phyloP scores from a whole-genome alignment of 1,140 invertebrate genomes.

The Copidosoma floridanum region DNA sequence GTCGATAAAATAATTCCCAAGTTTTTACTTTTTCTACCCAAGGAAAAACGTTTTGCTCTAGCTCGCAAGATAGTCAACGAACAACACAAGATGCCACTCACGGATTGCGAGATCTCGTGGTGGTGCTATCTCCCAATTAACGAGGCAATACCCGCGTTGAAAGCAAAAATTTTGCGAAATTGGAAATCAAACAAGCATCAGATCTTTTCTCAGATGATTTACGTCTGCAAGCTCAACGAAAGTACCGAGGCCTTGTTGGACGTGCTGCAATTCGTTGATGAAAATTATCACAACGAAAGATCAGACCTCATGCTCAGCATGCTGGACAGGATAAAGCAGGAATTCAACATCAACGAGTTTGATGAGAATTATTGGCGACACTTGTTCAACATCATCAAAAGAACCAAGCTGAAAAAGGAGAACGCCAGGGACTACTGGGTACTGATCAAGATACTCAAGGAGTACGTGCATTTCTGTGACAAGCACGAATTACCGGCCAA shows the following conservation, averaged over 20 bases:
- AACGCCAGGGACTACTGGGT: neutral
- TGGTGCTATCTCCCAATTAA: slow-evolving; percentile 38
- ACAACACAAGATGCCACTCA: neutral
- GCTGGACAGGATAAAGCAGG: slow-evolving; percentile 13
- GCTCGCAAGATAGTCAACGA: slow-evolving; percentile 35
- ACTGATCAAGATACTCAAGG: slow-evolving; percentile 21
- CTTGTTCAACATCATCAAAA: slow-evolving; percentile 31
- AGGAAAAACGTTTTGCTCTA: slow-evolving; percentile 34
- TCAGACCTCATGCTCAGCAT: slow-evolving; percentile 7
- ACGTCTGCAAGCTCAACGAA: slow-evolving; percentile 41
- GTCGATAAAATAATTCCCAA: slow-evolving; percentile 16
- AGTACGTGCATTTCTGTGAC: slow-evolving; percentile 28
- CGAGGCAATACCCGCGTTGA: slow-evolving; percentile 37
- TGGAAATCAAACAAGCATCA: slow-evolving; percentile 7
- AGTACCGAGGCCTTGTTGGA: slow-evolving; percentile 35
- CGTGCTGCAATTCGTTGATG: slow-evolving; percentile 32
- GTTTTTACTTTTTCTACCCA: slow-evolving; percentile 33
- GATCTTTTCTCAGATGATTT: slow-evolving; percentile 37
- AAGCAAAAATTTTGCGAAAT: slow-evolving; percentile 29
- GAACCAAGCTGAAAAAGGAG: slow-evolving; percentile 24
- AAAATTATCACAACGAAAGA: slow-evolving; percentile 42
- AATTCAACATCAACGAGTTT: slow-evolving; percentile 26
- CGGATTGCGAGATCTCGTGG: slow-evolving; percentile 28
- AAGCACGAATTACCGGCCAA: slow-evolving; percentile 22
- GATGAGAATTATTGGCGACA: slow-evolving; percentile 24